phyloP scores from a whole-genome alignment of 2,113 vertebrate genomes.

The Stigmatopora nigra region DNA sequence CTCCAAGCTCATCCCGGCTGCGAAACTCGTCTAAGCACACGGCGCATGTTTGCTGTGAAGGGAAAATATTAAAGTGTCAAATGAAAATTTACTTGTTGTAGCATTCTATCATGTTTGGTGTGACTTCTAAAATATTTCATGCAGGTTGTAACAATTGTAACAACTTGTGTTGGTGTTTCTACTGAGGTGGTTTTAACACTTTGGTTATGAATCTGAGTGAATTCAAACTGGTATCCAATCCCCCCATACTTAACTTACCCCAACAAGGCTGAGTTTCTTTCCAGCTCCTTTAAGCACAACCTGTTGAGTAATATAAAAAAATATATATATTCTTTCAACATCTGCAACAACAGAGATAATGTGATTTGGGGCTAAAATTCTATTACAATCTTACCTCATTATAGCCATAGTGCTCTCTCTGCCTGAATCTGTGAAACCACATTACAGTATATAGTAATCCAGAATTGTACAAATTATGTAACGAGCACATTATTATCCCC shows the following conservation, averaged over 20 bases:
- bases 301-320: slow-evolving; percentile 37
- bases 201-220: neutral
- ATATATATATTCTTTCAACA: neutral
- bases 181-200: neutral
- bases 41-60: slow-evolving; percentile 69
- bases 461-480: slow-evolving; percentile 3
- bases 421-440: slow-evolving; percentile 57
- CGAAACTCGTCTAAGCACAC: slow-evolving; percentile 75
- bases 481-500: neutral
- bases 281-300: slow-evolving; percentile 70
- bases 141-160: neutral
- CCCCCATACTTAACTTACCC: slow-evolving; percentile 56
- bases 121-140: neutral
- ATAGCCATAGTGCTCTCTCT: slow-evolving; percentile 67
- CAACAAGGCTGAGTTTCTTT: slow-evolving; percentile 71
- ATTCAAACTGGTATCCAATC: neutral
- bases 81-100: neutral
- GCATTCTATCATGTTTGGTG: neutral
- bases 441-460: slow-evolving; percentile 6
- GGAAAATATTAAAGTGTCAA: neutral
- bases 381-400: slow-evolving; percentile 61
- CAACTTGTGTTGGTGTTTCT: too few relatives aligned
- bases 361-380: neutral
- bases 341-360: neutral
- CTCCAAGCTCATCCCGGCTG: slow-evolving; percentile 69